Evolutionary conservation across 2,888 invertebrate genomes (phyloP).

Genomic region (Hyles lineata): DNA sequence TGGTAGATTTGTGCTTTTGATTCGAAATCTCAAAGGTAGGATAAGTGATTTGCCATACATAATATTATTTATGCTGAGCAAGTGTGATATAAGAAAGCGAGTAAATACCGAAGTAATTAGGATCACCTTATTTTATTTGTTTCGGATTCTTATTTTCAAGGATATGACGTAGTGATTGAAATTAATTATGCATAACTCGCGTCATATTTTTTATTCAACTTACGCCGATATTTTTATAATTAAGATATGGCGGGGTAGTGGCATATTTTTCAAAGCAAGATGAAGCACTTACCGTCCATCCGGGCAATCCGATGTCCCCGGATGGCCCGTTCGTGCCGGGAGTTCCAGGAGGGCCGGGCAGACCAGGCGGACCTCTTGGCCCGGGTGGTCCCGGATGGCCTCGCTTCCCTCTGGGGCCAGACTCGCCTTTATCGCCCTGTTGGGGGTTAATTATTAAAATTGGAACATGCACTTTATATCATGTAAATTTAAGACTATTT

Average conservation of each 20-base stretch:
- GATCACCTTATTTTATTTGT: too few species aligned
- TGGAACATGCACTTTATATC: not conserved
- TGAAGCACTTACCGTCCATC: conserved; percentile 87
- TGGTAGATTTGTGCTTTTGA: not conserved
- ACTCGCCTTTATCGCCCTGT: conserved; percentile 79
- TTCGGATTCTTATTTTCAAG: too few species aligned
- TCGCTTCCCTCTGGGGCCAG: conserved; percentile 80
- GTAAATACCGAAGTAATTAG: too few species aligned
- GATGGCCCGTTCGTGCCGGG: conserved; percentile 88
- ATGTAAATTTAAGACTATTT: too few species aligned
- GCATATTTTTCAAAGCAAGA: not conserved
- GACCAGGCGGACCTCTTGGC: conserved; percentile 89
- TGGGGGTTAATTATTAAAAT: conserved; percentile 29
- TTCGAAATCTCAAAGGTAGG: not conserved
- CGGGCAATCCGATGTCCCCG: conserved; percentile 91
- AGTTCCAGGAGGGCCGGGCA: conserved; percentile 89
- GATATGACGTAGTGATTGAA: too few species aligned
- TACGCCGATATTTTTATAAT: not conserved
- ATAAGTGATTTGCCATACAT: not conserved
- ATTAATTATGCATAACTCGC: too few species aligned
- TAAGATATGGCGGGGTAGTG: not conserved
- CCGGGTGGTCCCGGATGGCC: conserved; percentile 93
- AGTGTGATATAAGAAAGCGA: not conserved
- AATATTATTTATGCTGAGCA: not conserved
- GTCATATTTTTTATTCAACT: not conserved